phyloP scores from a whole-genome alignment of 2,113 vertebrate genomes.

The Tragelaphus scriptus region DNA sequence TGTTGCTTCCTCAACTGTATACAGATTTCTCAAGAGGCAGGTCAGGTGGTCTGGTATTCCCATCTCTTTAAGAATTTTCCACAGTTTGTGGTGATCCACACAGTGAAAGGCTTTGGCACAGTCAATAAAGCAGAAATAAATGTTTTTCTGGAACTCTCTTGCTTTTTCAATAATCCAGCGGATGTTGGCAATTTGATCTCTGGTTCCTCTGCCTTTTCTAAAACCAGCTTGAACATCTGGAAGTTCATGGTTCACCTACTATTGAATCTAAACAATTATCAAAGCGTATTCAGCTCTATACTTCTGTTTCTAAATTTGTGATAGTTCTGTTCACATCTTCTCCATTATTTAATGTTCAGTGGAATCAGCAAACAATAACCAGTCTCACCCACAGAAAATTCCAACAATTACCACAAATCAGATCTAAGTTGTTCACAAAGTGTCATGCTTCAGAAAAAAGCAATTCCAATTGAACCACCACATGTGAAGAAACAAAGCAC shows the following conservation, averaged over 20 bases:
- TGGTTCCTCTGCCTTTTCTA: background rate
- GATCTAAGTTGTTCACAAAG: background rate
- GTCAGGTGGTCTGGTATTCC: too few relatives aligned
- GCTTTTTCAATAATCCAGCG: too few relatives aligned
- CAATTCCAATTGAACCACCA: background rate
- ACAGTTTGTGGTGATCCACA: too few relatives aligned
- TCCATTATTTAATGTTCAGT: background rate
- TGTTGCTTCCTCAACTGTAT: background rate
- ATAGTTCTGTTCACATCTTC: background rate
- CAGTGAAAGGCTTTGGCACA: too few relatives aligned
- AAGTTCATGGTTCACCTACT: background rate
- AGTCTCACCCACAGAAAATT: background rate
- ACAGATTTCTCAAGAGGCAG: too few relatives aligned
- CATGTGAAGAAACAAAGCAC: background rate
- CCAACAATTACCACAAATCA: background rate
- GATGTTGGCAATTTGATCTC: background rate
- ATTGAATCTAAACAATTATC: background rate
- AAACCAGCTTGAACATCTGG: background rate
- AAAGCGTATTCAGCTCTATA: background rate
- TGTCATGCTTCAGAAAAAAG: background rate
- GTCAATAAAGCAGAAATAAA: too few relatives aligned
- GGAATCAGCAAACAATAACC: background rate
- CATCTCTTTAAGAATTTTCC: too few relatives aligned
- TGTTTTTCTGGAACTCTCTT: too few relatives aligned
- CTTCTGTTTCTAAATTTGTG: background rate